phyloP scores from a whole-genome alignment of 1,140 invertebrate genomes.

The Drosophila sturtevanti region DNA sequence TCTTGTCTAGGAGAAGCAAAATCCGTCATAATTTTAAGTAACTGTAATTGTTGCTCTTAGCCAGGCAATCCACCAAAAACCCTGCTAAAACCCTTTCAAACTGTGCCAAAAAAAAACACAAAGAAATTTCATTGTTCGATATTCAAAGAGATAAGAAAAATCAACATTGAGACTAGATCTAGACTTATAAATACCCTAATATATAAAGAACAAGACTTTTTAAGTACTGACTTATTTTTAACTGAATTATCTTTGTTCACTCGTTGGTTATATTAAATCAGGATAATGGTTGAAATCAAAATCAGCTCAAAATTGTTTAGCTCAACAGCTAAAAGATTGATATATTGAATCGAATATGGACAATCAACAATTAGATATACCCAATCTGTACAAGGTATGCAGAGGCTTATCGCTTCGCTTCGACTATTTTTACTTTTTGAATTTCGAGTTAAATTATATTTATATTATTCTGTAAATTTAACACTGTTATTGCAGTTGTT shows the following conservation, averaged over 20 bases:
- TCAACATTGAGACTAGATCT: not conserved
- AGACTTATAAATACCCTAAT: not conserved
- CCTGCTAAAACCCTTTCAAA: not conserved
- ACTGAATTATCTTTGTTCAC: no score
- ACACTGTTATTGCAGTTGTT: not conserved
- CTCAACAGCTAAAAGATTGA: no score
- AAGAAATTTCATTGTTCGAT: conserved; percentile 7
- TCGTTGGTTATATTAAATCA: no score
- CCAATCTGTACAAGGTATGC: not conserved
- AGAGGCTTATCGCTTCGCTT: conserved; percentile 1
- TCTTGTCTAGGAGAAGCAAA: conserved; percentile 1
- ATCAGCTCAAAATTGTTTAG: no score
- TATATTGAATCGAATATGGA: no score
- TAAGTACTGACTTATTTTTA: no score
- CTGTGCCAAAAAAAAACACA: not conserved
- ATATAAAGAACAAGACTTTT: no score
- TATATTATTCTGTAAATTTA: not conserved
- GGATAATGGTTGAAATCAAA: no score
- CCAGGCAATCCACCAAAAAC: not conserved
- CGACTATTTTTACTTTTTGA: not conserved
- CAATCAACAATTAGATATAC: not conserved
- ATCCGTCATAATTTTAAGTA: not conserved
- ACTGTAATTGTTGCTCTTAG: not conserved
- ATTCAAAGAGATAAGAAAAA: conserved; percentile 9
- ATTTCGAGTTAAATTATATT: not conserved